Evolutionary conservation across 2,113 vertebrate species (phyloP).

Genomic region (Ophthalmolycus amberensis): DNA sequence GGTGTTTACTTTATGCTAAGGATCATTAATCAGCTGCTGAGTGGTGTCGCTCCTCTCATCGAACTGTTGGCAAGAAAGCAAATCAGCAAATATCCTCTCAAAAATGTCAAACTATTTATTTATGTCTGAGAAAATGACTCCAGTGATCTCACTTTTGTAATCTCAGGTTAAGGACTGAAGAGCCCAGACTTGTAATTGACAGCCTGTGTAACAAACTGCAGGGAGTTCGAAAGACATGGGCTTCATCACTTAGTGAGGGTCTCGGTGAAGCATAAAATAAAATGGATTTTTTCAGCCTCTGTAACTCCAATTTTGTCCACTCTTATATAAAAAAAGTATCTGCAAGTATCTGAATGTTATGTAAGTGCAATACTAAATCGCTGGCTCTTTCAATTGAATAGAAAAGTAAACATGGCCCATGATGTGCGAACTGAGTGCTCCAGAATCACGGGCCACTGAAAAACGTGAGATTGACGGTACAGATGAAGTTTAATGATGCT

Average conservation of each 20-base stretch:
- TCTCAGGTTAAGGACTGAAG: background rate
- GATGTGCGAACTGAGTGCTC: slow-evolving; percentile 13
- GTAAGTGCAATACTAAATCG: slow-evolving; percentile 1
- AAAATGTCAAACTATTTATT: slow-evolving; percentile 1
- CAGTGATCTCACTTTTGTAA: background rate
- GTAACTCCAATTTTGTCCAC: background rate
- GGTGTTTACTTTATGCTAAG: background rate
- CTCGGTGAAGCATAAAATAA: background rate
- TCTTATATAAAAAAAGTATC: background rate
- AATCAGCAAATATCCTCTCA: background rate
- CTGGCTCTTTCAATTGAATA: slow-evolving; percentile 20
- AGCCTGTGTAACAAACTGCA: background rate
- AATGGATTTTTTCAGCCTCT: background rate
- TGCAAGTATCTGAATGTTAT: background rate
- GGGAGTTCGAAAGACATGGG: background rate
- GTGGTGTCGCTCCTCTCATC: background rate
- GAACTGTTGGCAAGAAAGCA: background rate
- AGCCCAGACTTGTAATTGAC: background rate
- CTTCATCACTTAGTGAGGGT: background rate
- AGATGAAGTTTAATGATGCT: slow-evolving; percentile 29
- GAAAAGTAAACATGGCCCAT: slow-evolving; percentile 30
- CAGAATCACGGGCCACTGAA: slow-evolving; percentile 4
- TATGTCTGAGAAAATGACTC: background rate
- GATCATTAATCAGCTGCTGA: background rate
- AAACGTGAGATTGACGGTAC: slow-evolving; percentile 4